These are phyloP conservation scores for Halisarca cf. caerulea DNA, from an alignment of 37 sponge, comb jelly and placozoan species.

Conservation along the genomic window DNA sequence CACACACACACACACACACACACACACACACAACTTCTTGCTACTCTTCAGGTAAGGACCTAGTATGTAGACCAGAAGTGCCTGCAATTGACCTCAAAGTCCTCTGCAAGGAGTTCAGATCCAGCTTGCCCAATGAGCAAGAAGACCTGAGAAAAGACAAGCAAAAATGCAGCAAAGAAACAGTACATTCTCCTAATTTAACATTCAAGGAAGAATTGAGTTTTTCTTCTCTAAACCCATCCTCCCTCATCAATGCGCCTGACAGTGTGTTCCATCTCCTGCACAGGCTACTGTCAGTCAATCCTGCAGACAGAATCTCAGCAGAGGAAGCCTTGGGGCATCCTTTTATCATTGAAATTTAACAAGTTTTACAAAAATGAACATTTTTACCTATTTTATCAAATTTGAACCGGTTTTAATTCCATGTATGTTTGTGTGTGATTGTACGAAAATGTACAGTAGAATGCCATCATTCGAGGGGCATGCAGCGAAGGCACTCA, in stretches of 20 bases:
- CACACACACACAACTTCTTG: neutral
- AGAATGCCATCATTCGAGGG: too few species aligned
- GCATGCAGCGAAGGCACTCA: too few species aligned
- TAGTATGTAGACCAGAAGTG: slow-evolving; percentile 53
- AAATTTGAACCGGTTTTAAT: too few species aligned
- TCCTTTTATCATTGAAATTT: slow-evolving; percentile 50
- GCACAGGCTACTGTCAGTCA: slow-evolving; percentile 72
- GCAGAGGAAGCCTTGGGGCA: slow-evolving; percentile 78
- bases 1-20: slow-evolving; percentile 25
- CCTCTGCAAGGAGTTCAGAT: slow-evolving; percentile 58
- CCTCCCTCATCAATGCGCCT: slow-evolving; percentile 36
- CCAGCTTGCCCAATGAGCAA: slow-evolving; percentile 3
- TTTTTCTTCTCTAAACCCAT: too few species aligned
- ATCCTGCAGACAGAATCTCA: slow-evolving; percentile 70
- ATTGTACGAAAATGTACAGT: too few species aligned
- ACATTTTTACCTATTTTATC: too few species aligned
- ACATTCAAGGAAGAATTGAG: too few species aligned
- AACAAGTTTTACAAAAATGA: neutral
- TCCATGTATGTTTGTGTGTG: too few species aligned
- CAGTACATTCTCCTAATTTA: too few species aligned
- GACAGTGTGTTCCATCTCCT: slow-evolving; percentile 79
- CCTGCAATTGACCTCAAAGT: slow-evolving; percentile 44
- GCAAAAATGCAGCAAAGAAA: neutral
- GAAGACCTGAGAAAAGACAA: neutral
- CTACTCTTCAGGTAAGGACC: slow-evolving; percentile 54